phyloP scores from a whole-genome alignment of 2,797 vertebrate species.

The Dallia pectoralis region DNA sequence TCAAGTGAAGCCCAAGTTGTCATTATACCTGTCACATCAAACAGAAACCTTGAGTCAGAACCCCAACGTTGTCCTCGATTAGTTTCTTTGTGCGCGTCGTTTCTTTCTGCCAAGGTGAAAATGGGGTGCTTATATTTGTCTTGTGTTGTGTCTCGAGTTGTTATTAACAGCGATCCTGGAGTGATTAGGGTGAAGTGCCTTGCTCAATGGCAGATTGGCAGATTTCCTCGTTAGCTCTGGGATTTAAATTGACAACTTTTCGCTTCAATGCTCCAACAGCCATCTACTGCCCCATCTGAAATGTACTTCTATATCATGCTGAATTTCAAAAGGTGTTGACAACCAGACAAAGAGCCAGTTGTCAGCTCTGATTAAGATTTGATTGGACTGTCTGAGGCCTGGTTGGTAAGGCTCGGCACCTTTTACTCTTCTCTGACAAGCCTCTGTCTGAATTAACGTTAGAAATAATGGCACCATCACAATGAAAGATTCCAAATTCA shows the following conservation, averaged over 20 bases:
- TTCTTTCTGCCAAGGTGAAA: not conserved
- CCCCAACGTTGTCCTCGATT: not conserved
- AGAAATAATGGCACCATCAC: conserved; percentile 39
- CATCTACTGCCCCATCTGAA: not conserved
- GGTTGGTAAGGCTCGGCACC: conserved; percentile 19
- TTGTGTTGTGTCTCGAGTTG: too few species aligned
- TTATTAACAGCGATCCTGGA: too few species aligned
- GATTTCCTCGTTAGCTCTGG: too few species aligned
- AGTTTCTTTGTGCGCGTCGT: not conserved
- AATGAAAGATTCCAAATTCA: conserved; percentile 30
- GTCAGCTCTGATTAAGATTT: not conserved
- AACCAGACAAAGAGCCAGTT: not conserved
- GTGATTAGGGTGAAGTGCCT: too few species aligned
- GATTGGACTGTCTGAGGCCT: not conserved
- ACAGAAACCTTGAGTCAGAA: conserved; percentile 38
- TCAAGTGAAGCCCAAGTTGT: conserved; percentile 26
- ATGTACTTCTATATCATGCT: not conserved
- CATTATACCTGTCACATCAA: not conserved
- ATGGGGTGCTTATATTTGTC: too few species aligned
- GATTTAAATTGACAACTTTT: too few species aligned
- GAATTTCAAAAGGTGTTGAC: not conserved
- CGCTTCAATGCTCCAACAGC: too few species aligned
- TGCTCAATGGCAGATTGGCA: too few species aligned
- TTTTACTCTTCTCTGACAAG: conserved; percentile 12
- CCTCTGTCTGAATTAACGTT: conserved; percentile 27